phyloP scores from a whole-genome alignment of 2,797 vertebrate genomes.

The Notamacropus eugenii region DNA sequence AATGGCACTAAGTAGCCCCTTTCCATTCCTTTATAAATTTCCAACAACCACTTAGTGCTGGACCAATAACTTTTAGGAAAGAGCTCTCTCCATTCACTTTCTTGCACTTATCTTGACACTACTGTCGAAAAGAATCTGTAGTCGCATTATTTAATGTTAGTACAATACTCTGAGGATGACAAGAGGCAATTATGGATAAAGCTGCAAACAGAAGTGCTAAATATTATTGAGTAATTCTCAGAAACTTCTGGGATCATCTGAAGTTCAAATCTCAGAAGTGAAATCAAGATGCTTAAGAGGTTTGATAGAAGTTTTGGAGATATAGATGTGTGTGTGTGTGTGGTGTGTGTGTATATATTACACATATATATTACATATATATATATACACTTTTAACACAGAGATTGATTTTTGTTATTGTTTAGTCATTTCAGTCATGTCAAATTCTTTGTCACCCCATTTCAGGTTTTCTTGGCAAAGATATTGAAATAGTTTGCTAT shows the following conservation, averaged over 20 bases:
- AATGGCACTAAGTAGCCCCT: slow-evolving; percentile 25
- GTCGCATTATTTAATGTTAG: slow-evolving; percentile 67
- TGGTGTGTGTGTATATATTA: too few relatives aligned
- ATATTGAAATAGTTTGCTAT: too few relatives aligned
- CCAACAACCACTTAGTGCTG: slow-evolving; percentile 21
- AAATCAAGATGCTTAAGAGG: neutral
- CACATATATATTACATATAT: too few relatives aligned
- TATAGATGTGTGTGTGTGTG: neutral
- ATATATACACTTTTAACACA: too few relatives aligned
- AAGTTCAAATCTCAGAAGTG: neutral
- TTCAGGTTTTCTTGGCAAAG: too few relatives aligned
- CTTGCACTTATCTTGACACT: slow-evolving; percentile 32
- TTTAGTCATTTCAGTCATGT: too few relatives aligned
- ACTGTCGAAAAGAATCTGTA: slow-evolving; percentile 58
- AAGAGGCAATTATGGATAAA: slow-evolving; percentile 56
- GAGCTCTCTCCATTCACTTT: slow-evolving; percentile 43
- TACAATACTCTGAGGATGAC: slow-evolving; percentile 63
- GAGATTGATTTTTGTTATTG: too few relatives aligned
- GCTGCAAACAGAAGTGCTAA: slow-evolving; percentile 40
- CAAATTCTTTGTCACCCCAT: too few relatives aligned
- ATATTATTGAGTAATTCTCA: slow-evolving; percentile 22
- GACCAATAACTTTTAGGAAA: slow-evolving; percentile 53
- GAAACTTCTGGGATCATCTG: neutral
- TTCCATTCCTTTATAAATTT: slow-evolving; percentile 58
- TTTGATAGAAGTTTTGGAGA: neutral